These are phyloP conservation scores for Drosophila elegans DNA, from an alignment of 1,140 invertebrate genomes.

Conservation along the genomic window DNA sequence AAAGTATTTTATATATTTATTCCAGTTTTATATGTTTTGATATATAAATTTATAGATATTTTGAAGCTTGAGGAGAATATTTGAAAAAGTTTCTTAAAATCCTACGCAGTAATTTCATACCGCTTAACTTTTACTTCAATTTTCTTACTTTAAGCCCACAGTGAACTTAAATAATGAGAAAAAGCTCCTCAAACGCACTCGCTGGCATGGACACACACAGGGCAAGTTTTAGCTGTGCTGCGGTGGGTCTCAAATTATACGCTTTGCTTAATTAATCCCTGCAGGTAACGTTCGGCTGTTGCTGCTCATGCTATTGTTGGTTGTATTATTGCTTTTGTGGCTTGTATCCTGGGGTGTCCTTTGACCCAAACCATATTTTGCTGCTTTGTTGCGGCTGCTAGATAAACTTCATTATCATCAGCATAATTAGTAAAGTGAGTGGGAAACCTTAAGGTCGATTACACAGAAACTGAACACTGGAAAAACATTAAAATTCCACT, in stretches of 20 bases:
- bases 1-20: no score
- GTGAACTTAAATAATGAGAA: slow-evolving; percentile 9
- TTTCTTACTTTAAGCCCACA: background rate
- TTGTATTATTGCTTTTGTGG: slow-evolving; percentile 27
- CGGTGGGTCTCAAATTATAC: slow-evolving; percentile 57
- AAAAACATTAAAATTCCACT: background rate
- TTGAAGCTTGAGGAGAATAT: no score
- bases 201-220: slow-evolving; percentile 4
- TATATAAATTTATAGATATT: no score
- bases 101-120: no score
- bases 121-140: background rate
- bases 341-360: slow-evolving; percentile 34
- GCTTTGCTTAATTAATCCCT: slow-evolving; percentile 74
- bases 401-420: slow-evolving; percentile 57
- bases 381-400: slow-evolving; percentile 40
- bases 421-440: slow-evolving; percentile 38
- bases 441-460: background rate
- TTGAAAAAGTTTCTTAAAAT: no score
- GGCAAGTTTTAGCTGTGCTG: slow-evolving; percentile 40
- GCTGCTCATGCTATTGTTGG: slow-evolving; percentile 7
- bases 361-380: slow-evolving; percentile 37
- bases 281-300: slow-evolving; percentile 49
- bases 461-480: background rate
- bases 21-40: no score
- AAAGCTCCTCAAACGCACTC: slow-evolving; percentile 3